These are phyloP conservation scores for Teleogryllus occipitalis DNA, from an alignment of 1,140 invertebrate genomes.

Conservation along the genomic window DNA sequence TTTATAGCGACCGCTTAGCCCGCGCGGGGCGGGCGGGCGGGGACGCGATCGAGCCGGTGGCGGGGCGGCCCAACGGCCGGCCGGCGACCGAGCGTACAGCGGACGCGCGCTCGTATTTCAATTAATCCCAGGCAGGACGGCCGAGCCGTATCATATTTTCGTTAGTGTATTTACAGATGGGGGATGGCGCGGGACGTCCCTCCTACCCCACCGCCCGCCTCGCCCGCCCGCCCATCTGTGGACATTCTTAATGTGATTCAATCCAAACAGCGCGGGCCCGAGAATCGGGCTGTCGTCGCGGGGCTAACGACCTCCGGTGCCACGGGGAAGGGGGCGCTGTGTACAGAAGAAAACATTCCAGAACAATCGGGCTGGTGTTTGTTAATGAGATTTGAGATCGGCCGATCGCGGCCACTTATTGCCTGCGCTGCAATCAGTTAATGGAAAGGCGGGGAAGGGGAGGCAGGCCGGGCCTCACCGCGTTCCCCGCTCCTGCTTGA, in stretches of 20 bases:
- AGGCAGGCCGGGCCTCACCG: no score
- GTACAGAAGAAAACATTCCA: slow-evolving; percentile 1
- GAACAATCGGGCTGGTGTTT: not conserved
- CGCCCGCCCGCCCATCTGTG: not conserved
- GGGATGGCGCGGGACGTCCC: not conserved
- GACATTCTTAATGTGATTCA: not conserved
- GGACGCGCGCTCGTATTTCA: not conserved
- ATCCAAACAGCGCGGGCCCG: not conserved
- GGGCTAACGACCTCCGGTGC: not conserved
- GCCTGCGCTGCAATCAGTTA: not conserved
- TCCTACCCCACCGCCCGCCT: not conserved
- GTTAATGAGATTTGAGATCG: not conserved
- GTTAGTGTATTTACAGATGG: not conserved
- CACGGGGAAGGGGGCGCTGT: not conserved
- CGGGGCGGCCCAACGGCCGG: no score
- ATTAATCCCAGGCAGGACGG: not conserved
- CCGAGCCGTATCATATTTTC: not conserved
- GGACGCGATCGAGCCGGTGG: not conserved
- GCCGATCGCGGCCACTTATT: not conserved
- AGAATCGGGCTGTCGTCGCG: not conserved
- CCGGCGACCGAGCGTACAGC: not conserved
- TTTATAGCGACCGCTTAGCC: not conserved
- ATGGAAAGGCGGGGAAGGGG: not conserved
- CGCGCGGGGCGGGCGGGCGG: no score
- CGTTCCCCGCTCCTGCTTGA: not conserved